Evolutionary conservation across 1,140 invertebrate genomes (phyloP).

Genomic region (Pseudomyrmex dendroicus): DNA sequence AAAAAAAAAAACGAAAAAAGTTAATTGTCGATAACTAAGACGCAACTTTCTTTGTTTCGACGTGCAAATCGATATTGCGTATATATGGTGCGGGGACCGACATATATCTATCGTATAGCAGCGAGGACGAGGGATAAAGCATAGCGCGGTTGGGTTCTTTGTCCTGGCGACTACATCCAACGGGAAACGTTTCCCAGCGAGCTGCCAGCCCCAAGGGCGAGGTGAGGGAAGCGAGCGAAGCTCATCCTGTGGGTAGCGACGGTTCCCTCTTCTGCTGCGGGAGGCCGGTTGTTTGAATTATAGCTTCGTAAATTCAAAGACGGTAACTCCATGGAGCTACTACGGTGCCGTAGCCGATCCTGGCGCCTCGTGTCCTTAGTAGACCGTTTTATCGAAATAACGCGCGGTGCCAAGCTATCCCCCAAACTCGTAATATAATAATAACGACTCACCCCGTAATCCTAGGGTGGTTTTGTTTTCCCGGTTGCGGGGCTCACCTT

Average conservation of each 20-base stretch:
- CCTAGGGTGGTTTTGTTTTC: slow-evolving; percentile 41
- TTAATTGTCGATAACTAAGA: neutral
- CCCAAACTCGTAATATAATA: slow-evolving; percentile 59
- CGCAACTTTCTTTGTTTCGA: slow-evolving; percentile 29
- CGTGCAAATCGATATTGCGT: slow-evolving; percentile 47
- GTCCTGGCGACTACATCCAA: slow-evolving; percentile 64
- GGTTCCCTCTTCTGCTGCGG: slow-evolving; percentile 44
- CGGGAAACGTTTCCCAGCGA: slow-evolving; percentile 48
- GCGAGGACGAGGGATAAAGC: slow-evolving; percentile 53
- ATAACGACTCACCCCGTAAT: slow-evolving; percentile 58
- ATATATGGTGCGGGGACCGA: slow-evolving; percentile 42
- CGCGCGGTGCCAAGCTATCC: slow-evolving; percentile 40
- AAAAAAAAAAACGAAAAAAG: neutral
- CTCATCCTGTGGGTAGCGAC: slow-evolving; percentile 51
- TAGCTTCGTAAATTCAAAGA: slow-evolving; percentile 76
- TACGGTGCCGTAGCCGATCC: slow-evolving; percentile 36
- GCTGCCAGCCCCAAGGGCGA: slow-evolving; percentile 8
- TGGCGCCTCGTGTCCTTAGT: slow-evolving; percentile 64
- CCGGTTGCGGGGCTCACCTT: slow-evolving; percentile 20
- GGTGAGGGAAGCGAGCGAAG: slow-evolving; percentile 14
- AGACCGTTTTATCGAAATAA: slow-evolving; percentile 71
- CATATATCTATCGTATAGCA: slow-evolving; percentile 55
- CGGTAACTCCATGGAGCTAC: slow-evolving; percentile 63
- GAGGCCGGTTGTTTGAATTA: slow-evolving; percentile 74
- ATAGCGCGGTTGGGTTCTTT: slow-evolving; percentile 57